A percentile compares a stretch with the other conserved stretches of the same genome.
Conservation (phyloP, 2,797 vertebrate genomes). For the Toxotes lorentzi region DNA sequence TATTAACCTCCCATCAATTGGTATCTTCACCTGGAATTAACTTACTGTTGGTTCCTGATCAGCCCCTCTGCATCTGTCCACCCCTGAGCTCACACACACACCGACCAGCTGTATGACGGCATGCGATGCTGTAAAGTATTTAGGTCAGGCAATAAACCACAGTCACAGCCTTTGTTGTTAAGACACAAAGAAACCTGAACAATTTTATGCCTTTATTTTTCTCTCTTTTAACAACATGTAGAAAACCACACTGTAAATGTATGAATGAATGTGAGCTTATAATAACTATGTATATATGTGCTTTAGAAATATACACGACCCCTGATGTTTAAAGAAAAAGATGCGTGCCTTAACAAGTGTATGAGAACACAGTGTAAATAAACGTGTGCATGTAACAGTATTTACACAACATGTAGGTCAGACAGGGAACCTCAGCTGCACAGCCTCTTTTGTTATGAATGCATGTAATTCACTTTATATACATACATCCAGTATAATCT, state of each 20-base stretch:
- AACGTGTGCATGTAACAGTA: neutral
- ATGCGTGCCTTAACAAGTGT: neutral
- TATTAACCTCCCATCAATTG: neutral
- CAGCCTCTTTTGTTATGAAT: too few relatives aligned
- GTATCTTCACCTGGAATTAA: neutral
- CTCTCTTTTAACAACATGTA: conserved; percentile 1
- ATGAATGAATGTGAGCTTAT: neutral
- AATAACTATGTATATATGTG: neutral
- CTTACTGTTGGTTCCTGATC: neutral
- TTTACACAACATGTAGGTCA: neutral
- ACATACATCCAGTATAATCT: neutral
- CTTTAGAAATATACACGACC: too few relatives aligned
- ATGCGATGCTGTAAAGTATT: neutral
- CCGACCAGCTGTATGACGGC: neutral
- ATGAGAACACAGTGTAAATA: conserved; percentile 1
- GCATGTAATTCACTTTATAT: too few relatives aligned
- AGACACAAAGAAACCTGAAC: neutral
- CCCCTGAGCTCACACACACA: neutral
- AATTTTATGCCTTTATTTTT: conserved; percentile 7
- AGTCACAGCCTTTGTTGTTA: neutral
- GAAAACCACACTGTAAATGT: conserved; percentile 18
- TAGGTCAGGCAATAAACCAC: neutral
- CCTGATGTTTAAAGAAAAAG: conserved; percentile 4
- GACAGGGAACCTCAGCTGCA: too few relatives aligned
- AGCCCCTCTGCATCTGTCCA: neutral